Base-by-base conservation (phyloP, 2,113 vertebrate genomes). In the Thymallus thymallus region DNA sequence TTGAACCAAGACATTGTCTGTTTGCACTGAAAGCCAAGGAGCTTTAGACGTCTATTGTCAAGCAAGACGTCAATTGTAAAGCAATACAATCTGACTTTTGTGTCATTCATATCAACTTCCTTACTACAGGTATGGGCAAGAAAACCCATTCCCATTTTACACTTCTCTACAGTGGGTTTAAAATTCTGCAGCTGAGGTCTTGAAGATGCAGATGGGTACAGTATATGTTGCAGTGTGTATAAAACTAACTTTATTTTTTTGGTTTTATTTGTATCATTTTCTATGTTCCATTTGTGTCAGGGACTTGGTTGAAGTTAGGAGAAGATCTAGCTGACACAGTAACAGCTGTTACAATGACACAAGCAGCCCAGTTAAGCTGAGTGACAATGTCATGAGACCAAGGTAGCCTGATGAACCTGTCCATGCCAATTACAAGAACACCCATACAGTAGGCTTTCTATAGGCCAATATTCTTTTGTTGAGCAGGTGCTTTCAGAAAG, bases 101-200 rank as follows among this genome's bases (percentile, higher is more conserved):
- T 98, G 96, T 98, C 95, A 92, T 96, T 97, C 96, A 41, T 41
- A 41, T 95, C 95, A 94, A 97, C 96, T 98, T 98, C 96, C 94
- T 98, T 95, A 96, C 96, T 96, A 94, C 96, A 99, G 97, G 96
- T 98, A 92, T 97, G 96, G 94, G 95, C 95, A 95, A 97, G 96
- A 97, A 96, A 95, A 91, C 95, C 95, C 94, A 96, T 97, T 95
- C 94, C 91, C 94, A 95, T 98, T 98, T 41, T 97, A 97, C 95
- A 96, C 95, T 97, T 97, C 96, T 96, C 96, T 94, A 93, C 96
- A 96, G 93, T 94, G 95, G 95, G 95, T 97, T 96, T 97, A 96
- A 96, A 95, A 95, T 96, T 96, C 95, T 97, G 93, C 95, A 95
- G 95, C 96, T 96, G 96, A 96, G 96, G 94, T 96, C 92, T 96